phyloP scores from a whole-genome alignment of 2,797 vertebrate genomes.

The Oreonectes daqikongensis region DNA sequence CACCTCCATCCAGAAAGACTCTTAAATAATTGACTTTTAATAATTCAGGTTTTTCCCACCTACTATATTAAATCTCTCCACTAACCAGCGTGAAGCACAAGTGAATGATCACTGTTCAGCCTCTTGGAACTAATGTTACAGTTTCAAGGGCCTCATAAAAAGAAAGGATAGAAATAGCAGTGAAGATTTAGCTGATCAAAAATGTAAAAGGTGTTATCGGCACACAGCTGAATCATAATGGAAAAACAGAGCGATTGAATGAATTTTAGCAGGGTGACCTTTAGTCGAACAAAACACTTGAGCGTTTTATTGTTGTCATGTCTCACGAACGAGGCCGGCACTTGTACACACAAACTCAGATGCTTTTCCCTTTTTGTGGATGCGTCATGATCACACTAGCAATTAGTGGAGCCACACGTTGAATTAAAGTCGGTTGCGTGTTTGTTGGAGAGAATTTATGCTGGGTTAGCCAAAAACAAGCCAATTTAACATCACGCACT shows the following conservation, averaged over 20 bases:
- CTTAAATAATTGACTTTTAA: constrained; percentile 58
- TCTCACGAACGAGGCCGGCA: background rate
- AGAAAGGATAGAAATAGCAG: constrained; percentile 39
- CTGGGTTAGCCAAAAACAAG: background rate
- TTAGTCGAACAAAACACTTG: constrained; percentile 6
- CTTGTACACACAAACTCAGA: background rate
- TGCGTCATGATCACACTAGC: background rate
- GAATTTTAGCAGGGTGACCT: constrained; percentile 14
- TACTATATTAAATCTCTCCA: constrained; percentile 37
- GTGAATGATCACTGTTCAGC: constrained; percentile 34
- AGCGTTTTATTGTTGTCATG: background rate
- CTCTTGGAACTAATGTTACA: constrained; percentile 7
- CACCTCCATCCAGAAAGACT: constrained; percentile 25
- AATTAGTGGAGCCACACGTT: background rate
- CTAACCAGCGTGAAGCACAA: background rate
- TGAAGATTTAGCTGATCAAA: constrained; percentile 34
- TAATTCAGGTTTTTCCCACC: constrained; percentile 47
- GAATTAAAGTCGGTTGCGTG: background rate
- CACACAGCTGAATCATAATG: constrained; percentile 14
- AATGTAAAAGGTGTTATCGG: constrained; percentile 41
- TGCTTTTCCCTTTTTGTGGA: background rate
- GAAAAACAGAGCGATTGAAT: constrained; percentile 1
- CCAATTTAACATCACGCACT: background rate
- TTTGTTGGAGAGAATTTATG: background rate
- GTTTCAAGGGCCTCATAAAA: background rate